phyloP scores from a whole-genome alignment of 1,140 invertebrate species.

The Orchestia grillus region DNA sequence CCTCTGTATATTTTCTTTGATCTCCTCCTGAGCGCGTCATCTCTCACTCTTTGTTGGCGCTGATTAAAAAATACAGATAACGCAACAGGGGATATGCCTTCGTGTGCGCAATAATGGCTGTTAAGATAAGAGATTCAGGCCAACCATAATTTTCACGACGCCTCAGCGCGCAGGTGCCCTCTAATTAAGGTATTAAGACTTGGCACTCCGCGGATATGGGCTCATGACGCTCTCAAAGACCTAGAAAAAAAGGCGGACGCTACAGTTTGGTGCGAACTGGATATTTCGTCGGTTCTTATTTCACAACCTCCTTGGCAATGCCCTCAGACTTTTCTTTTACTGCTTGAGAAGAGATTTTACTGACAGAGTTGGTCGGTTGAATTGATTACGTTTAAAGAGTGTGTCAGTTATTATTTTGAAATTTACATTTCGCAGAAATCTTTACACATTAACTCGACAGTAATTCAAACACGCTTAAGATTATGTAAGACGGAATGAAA shows the following conservation, averaged over 20 bases:
- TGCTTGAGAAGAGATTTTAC: too few species aligned
- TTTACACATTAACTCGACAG: too few species aligned
- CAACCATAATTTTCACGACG: background rate
- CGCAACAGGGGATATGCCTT: background rate
- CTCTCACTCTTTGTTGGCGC: background rate
- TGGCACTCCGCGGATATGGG: background rate
- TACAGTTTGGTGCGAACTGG: too few species aligned
- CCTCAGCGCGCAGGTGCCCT: background rate
- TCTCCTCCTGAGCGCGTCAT: background rate
- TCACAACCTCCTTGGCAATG: too few species aligned
- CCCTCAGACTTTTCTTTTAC: too few species aligned
- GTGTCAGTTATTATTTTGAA: too few species aligned
- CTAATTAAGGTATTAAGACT: background rate
- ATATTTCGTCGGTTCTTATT: too few species aligned
- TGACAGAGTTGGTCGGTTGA: too few species aligned
- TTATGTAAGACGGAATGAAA: too few species aligned
- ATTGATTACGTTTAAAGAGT: too few species aligned
- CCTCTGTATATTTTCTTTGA: background rate
- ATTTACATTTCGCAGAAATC: too few species aligned
- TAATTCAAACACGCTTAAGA: too few species aligned
- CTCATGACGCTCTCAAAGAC: background rate
- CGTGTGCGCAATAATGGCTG: background rate
- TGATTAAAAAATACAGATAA: constrained; percentile 11
- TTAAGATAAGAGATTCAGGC: background rate
- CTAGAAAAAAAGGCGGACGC: background rate